Evolutionary conservation across 1,140 invertebrate genomes (phyloP), one percentile per base, ranked within the genome.

Genomic region (Pogonomyrmex barbatus): DNA sequence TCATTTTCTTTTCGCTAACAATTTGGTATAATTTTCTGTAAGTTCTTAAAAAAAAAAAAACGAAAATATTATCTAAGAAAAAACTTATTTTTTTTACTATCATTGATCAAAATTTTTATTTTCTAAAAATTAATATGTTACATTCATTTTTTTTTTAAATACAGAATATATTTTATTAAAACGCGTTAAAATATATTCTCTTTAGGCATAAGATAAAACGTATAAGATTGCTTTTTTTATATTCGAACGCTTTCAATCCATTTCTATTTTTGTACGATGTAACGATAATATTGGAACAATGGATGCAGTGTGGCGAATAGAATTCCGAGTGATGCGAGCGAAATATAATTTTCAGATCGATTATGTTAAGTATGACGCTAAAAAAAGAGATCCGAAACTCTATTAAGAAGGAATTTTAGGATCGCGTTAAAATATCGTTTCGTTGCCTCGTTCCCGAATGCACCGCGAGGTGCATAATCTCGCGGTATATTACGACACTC

Each of bases 401-500:
- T 73, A 50, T 75, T 83, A 83, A 83, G 68, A 60, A 24, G 42
- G 54, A 75, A 56, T 54, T 47, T 73, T 83, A 47, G 45, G 30
- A 71, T 47, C 52, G 68, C 45, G 70, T 75, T 73, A 75, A 83
- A 83, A 75, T 75, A 73, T 39, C 79, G 56, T 60, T 50, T 17
- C 42, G 24, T 24, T 54, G 50, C 12, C 24, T 75, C 68, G 33
- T 73, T 83, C 70, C 54, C 79, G 54, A 83, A 42, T 39, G 14
- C 68, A 54, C 54, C 39, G 68, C 79, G 54, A 24, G 24, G 24
- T 24, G 24, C 24, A 24, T 85, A 52, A 68, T 86, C 68, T 78
- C 78, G 36, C 65, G 82, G 82, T 84, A 54, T 42, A 88, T 85
- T 68, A 85, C 67, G 58, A 67, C 65, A 83, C 45, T 30, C 71